Evolutionary conservation across 2,888 invertebrate species (phyloP), one percentile per base, ranked within the genome.

Genomic region (Drosophila recens): DNA sequence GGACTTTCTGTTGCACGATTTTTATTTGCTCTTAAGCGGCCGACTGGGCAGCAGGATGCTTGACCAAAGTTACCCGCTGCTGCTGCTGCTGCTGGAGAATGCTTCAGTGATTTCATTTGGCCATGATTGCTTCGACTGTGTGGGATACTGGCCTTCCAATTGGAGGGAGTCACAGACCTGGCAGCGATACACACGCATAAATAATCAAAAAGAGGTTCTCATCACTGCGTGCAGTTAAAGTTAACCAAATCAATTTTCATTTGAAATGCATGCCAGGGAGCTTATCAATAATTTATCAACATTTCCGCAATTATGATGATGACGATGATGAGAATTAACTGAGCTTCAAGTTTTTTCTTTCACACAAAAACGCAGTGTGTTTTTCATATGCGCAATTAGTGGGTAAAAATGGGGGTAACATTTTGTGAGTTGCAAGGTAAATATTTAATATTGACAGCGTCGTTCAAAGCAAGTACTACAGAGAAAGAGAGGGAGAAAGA

Each of bases 1-100:
- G 40, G 43, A 49, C 51, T 46, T 80, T 66, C 49, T 77, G 59
- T 58, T 57, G 53, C 62, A 56, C 48, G 63, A 77, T 74, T 87
- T 58, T 84, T 87, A 84, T 87, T 83, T 83, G 84, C 78, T 82
- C 82, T 87, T 84, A 80, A 83, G 61, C 80, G 79, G 67, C 43
- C 75, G 75, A 78, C 62, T 79, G 79, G 68, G 51, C 82, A 65
- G 59, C 46, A 42, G 42, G 56, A 49, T 62, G 45, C 67, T 61
- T 69, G 78, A 62, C 61, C 75, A 75, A 42, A 51, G 34, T 23
- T 33, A 23, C 48, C 43, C 27, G 27, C 45, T 57, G 23, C 23
- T 17, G 17, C 17, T 17, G 17, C 17, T 17, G 17, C 17, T 23
- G 61, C 33, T 46, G 64, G 36, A 51, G 49, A 62, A 67, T 67